Base-by-base conservation (phyloP, 2,113 vertebrate genomes). In the Noctilio leporinus region DNA sequence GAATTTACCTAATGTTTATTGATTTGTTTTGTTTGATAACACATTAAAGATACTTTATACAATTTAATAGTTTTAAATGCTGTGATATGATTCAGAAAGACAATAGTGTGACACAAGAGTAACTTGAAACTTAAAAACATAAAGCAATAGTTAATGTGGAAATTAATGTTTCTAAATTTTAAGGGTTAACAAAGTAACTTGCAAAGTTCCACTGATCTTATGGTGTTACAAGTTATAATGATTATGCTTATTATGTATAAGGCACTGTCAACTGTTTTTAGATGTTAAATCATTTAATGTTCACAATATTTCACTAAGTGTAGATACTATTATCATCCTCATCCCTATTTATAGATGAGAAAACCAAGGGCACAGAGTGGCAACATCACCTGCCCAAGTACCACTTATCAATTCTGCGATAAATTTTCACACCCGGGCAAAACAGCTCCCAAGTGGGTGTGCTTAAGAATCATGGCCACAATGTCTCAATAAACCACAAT, bases 91-190 rank as follows among this genome's bases (percentile, higher is more conserved):
- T 67, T 57, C 9, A 40, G 80, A 86, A 57, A n/a, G n/a, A n/a
- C n/a, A 75, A 45, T 26, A 49, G 6, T 30, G 38, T 80, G 40
- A 90, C 81, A 49, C 16, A 59, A 57, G 22, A 81, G 38, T 80
- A 80, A 62, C 59, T 38, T 91, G 17, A 81, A 93, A 93, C 67
- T 49, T 86, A 51, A 78, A 87, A 92, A 95, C 59, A 82, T 38
- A 75, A 86, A 81, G 45, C 77, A 92, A 59, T 69, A 12, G 17
- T 69, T 76, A 81, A 86, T 57, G 10, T 91, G 57, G 80, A 91
- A 86, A 73, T 80, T 73, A 86, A 62, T 64, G 30, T 80, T 85
- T 64, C 45, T 64, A 81, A 73, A 65, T 65, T 62, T 40, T 81
- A 86, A 51, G 1, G 38, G 38, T 9, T 87, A 17, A 80, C n/a